phyloP scores from a whole-genome alignment of 2,113 vertebrate genomes.

The Dicaeum eximium region DNA sequence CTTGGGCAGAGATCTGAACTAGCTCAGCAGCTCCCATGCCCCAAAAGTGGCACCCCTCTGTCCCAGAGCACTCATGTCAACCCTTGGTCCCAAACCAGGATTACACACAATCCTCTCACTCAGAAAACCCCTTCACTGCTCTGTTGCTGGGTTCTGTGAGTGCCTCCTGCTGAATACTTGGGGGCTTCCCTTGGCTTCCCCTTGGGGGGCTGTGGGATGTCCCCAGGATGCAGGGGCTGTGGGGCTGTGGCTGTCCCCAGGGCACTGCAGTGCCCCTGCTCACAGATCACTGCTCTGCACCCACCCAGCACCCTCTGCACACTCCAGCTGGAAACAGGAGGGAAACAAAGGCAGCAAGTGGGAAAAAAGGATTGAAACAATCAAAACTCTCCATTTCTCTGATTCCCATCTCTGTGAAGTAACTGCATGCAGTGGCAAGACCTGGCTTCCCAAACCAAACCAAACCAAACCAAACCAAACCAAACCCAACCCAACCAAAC shows the following conservation, averaged over 20 bases:
- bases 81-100: not conserved
- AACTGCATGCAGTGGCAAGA: not conserved
- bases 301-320: not conserved
- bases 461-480: not conserved
- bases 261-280: not conserved
- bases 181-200: not conserved
- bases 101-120: not conserved
- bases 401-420: not conserved
- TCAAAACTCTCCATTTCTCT: not conserved
- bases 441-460: not conserved
- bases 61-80: not conserved
- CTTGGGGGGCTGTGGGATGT: not conserved
- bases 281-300: not conserved
- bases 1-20: not conserved
- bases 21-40: not conserved
- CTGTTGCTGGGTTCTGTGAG: not conserved
- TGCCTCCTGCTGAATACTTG: accelerated
- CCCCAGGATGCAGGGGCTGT: no score
- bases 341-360: not conserved
- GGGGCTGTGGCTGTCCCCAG: not conserved
- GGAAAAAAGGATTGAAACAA: not conserved
- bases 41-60: accelerated
- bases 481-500: not conserved
- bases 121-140: not conserved
- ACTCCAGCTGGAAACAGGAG: not conserved